Evolutionary conservation across 2,888 invertebrate species (phyloP), one percentile per base, ranked within the genome.

Genomic region (Sinohyriopsis cumingii): DNA sequence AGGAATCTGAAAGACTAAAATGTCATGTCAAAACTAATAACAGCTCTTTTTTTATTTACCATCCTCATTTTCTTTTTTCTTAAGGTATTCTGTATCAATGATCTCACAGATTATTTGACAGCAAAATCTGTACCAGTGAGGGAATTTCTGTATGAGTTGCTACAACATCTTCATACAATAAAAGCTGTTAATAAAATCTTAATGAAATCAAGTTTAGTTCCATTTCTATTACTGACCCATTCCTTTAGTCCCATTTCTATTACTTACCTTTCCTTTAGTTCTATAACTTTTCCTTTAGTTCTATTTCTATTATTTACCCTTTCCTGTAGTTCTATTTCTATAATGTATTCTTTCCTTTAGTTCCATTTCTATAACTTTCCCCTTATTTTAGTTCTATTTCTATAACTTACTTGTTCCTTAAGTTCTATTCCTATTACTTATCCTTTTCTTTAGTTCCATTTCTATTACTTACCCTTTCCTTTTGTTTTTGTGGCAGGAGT

Each of bases 401-500:
- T 25, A 53, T 6, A 25, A 72, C 71, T 64, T 65, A 77, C 79
- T 65, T 70, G 66, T 72, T 78, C 74, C 73, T 79, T 82, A 12
- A 25, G 25, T 25, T 28, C 9, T n/a, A 22, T 22, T 28, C 20
- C 19, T 25, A 28, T 2, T 45, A 72, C 71, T 62, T 65, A 79
- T 76, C 67, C 71, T 67, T 72, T 78, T 12, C n/a, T 33, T 33
- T 33, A 7, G 28, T 6, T n/a, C 25, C 5, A 22, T 22, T 28
- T 45, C 22, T 25, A 53, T 18, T 45, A 72, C 71, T 62, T 63
- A 79, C 79, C 67, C 71, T 67, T 72, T 78, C 75, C 73, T 79
- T 82, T 18, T 71, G 76, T 65, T 84, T 86, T 55, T 84, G 80
- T n/a, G 84, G 86, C 55, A 87, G 78, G 2, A 89, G 82, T 68